Conservation (phyloP, 1,140 invertebrate species). For the Xylocopa sonorina region DNA sequence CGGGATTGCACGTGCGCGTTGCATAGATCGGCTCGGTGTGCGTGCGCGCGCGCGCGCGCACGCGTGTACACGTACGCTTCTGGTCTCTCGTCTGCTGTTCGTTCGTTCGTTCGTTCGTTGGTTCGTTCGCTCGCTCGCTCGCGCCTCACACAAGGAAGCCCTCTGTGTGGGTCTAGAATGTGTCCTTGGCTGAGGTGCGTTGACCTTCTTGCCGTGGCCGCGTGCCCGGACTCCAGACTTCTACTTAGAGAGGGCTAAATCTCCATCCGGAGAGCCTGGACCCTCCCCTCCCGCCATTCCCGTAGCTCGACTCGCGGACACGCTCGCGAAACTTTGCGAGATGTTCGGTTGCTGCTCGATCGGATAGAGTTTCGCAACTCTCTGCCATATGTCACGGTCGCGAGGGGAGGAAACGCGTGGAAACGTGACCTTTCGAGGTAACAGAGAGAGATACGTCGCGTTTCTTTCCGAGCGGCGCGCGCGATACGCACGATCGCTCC, state of each 20-base stretch:
- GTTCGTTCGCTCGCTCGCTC: slow-evolving; percentile 23
- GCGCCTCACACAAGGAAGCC: slow-evolving; percentile 57
- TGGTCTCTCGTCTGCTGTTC: too few relatives aligned
- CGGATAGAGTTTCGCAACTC: too few relatives aligned
- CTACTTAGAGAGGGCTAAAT: slow-evolving; percentile 67
- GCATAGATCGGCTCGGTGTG: slow-evolving; percentile 48
- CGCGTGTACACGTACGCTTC: too few relatives aligned
- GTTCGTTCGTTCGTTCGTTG: too few relatives aligned
- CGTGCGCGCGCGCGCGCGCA: slow-evolving; percentile 11
- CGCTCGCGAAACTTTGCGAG: slow-evolving; percentile 16
- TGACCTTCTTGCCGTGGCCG: slow-evolving; percentile 70
- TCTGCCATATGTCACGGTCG: neutral
- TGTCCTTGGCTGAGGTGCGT: slow-evolving; percentile 77
- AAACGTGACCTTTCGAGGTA: slow-evolving; percentile 15
- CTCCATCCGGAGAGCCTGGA: slow-evolving; percentile 58
- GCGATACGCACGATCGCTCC: too few relatives aligned
- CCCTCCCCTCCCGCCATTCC: slow-evolving; percentile 32
- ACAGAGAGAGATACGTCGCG: too few relatives aligned
- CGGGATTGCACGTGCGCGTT: slow-evolving; percentile 16
- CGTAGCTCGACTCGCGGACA: neutral
- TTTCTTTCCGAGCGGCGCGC: too few relatives aligned
- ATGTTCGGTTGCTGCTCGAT: too few relatives aligned
- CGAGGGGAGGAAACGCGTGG: neutral
- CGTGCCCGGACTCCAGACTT: slow-evolving; percentile 65
- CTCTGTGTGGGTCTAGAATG: slow-evolving; percentile 73